Percentiles rank a stretch among this genome's conserved stretches.
Evolutionary conservation across 1,140 invertebrate genomes (phyloP).

Genomic region (Anagrus nilaparvatae): DNA sequence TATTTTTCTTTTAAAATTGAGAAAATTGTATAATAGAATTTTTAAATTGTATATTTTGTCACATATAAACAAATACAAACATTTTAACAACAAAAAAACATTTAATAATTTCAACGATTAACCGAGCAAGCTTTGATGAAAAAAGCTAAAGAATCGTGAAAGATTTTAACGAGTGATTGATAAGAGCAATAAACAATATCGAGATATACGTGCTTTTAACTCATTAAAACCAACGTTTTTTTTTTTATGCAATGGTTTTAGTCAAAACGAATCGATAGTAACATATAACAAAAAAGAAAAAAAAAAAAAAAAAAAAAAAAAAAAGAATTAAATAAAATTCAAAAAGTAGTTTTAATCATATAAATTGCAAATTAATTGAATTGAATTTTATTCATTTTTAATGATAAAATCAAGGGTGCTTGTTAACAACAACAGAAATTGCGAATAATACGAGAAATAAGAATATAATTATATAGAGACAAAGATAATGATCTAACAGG

Average conservation of each 20-base stretch:
- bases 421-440: no score
- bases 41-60: no score
- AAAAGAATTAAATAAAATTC: no score
- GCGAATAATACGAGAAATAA: no score
- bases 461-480: neutral
- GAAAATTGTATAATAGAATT: no score
- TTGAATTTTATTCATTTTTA: no score
- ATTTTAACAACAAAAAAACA: neutral
- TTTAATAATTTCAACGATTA: conserved; percentile 8
- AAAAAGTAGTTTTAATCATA: no score
- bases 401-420: neutral
- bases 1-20: no score
- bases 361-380: no score
- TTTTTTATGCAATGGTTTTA: conserved; percentile 1
- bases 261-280: conserved; percentile 1
- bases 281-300: conserved; percentile 7
- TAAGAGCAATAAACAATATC: no score
- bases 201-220: conserved; percentile 10
- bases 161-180: neutral
- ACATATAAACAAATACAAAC: no score
- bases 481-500: conserved; percentile 13
- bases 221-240: conserved; percentile 8
- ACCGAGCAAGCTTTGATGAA: conserved; percentile 14
- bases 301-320: conserved; percentile 3
- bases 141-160: conserved; percentile 6